Evolutionary conservation across 2,113 vertebrate genomes (phyloP), one percentile per base, ranked within the genome.

Genomic region (Orycteropus afer): DNA sequence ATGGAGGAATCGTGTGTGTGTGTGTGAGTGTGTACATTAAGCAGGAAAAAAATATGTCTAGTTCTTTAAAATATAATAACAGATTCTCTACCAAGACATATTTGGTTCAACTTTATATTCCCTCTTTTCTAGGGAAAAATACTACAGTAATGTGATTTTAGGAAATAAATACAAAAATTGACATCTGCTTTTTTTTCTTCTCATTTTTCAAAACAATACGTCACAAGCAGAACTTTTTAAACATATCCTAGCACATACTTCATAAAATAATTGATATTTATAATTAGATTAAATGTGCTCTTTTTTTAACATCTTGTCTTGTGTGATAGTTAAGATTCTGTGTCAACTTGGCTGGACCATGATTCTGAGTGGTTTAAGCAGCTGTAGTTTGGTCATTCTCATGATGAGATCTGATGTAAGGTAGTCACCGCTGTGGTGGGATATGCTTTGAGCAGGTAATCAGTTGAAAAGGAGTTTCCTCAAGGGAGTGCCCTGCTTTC

Each of bases 181-280:
- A 4, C 3, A 84, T 65, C 2, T 81, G 23, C 53, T 93, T 12
- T 80, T 67, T 82, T n/a, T 49, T 11, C 20, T 9, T 23, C 6
- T 79, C 3, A 95, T 57, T 15, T 92, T 53, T 79, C 34, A 88
- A 49, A 97, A 47, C 5, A 69, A 94, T 11, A 20, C 89, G 13
- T 76, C 9, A 81, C 7, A 80, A 92, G 61, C 1, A 87, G 25
- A 82, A 42, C 9, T 37, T n/a, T 82, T 53, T 42, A 27, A 89
- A 73, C 20, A 83, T 74, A 79, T 67, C 40, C 15, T 69, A 59
- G 12, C 1, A 47, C 49, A 59, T 65, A 45, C 7, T 81, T 89
- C 25, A 51, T 65, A 78, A 23, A 89, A 37, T 57, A 59, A 42
- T 71, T 85, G 49, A 63, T 77, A 85, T 79, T 94, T 94, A 67